Evolutionary conservation across 37 sponge, comb jelly and placozoan species (phyloP).

Genomic region (Cladorhizidae sp.): DNA sequence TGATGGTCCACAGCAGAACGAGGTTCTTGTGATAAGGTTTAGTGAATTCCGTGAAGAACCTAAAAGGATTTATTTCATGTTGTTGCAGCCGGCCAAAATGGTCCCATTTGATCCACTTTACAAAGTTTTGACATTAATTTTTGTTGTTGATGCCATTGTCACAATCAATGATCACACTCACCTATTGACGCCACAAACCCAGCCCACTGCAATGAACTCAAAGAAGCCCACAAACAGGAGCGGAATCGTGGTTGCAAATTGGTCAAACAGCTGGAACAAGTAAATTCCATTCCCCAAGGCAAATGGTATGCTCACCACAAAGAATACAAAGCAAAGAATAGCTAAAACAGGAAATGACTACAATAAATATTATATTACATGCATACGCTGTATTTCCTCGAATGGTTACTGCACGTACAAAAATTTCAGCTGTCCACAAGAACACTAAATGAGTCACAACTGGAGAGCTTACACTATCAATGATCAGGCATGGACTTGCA

Average conservation of each 20-base stretch:
- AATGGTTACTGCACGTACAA: too few relatives aligned
- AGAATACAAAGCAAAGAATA: slow-evolving; percentile 67
- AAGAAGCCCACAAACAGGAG: slow-evolving; percentile 87
- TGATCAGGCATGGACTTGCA: too few relatives aligned
- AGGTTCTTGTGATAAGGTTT: slow-evolving; percentile 18
- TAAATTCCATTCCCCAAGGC: slow-evolving; percentile 87
- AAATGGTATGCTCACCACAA: slow-evolving; percentile 83
- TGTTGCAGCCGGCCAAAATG: too few relatives aligned
- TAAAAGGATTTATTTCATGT: too few relatives aligned
- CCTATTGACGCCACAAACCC: slow-evolving; percentile 88
- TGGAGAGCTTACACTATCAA: too few relatives aligned
- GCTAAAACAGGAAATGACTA: slow-evolving; percentile 30
- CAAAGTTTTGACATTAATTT: too few relatives aligned
- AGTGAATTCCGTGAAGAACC: slow-evolving; percentile 30
- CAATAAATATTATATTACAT: too few relatives aligned
- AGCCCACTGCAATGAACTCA: slow-evolving; percentile 91
- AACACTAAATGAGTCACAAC: too few relatives aligned
- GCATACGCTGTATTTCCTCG: too few relatives aligned
- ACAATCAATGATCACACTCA: slow-evolving; percentile 2
- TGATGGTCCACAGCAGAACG: slow-evolving; percentile 57
- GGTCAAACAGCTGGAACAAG: slow-evolving; percentile 89
- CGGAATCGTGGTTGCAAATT: slow-evolving; percentile 84
- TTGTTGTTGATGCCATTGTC: too few relatives aligned
- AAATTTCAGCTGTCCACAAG: too few relatives aligned
- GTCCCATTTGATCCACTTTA: too few relatives aligned